phyloP scores from a whole-genome alignment of 1,140 invertebrate species.

The Panonychus citri region DNA sequence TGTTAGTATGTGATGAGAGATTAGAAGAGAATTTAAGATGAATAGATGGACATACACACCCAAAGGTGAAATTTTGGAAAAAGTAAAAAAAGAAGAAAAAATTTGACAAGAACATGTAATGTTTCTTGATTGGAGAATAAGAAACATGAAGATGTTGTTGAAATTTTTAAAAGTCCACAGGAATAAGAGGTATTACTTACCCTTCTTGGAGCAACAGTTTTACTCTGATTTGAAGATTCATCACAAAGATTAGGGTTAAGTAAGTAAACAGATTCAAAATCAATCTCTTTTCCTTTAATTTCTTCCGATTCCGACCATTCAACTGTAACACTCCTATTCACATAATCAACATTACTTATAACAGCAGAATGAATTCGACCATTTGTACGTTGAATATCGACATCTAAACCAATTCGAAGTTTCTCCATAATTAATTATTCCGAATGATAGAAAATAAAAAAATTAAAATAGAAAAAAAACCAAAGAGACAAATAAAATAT shows the following conservation, averaged over 20 bases:
- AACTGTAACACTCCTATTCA: constrained; percentile 68
- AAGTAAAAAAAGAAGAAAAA: neutral
- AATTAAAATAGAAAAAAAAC: too few relatives aligned
- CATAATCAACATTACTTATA: constrained; percentile 68
- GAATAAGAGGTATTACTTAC: too few relatives aligned
- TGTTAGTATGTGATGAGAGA: too few relatives aligned
- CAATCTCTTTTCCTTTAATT: constrained; percentile 96
- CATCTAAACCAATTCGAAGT: constrained; percentile 39
- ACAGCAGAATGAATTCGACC: constrained; percentile 84
- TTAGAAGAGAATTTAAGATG: too few relatives aligned
- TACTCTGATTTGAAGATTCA: constrained; percentile 2
- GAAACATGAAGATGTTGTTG: neutral
- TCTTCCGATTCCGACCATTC: constrained; percentile 97
- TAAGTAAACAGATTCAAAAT: constrained; percentile 59
- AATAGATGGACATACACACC: neutral
- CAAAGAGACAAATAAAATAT: too few relatives aligned
- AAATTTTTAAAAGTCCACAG: too few relatives aligned
- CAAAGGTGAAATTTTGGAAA: neutral
- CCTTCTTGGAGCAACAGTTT: constrained; percentile 7
- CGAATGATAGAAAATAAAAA: too few relatives aligned
- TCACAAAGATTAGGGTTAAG: constrained; percentile 53
- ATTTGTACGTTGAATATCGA: constrained; percentile 83
- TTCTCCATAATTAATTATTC: too few relatives aligned
- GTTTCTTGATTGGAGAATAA: too few relatives aligned
- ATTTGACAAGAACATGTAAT: too few relatives aligned